A percentile compares a stretch with the other conserved stretches of the same genome.
Evolutionary conservation across 2,113 vertebrate species (phyloP).

Genomic region (Mugil cephalus): DNA sequence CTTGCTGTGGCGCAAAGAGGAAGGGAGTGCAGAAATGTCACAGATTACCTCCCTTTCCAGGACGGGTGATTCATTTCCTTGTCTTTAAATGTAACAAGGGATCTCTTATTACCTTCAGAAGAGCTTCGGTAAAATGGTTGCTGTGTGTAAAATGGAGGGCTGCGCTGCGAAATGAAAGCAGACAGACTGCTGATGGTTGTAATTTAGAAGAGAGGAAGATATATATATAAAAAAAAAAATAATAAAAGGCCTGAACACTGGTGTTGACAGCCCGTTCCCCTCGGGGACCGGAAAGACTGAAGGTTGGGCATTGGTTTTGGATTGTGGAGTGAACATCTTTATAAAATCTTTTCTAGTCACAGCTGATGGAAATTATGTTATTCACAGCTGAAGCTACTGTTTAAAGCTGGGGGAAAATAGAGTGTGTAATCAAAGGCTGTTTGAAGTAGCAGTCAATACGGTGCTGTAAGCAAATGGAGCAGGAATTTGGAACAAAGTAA

Average conservation of each 20-base stretch:
- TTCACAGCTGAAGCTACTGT: neutral
- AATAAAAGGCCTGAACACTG: slow-evolving; percentile 15
- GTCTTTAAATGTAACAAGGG: slow-evolving; percentile 31
- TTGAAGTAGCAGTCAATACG: neutral
- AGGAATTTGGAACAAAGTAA: neutral
- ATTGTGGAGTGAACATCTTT: slow-evolving; percentile 3
- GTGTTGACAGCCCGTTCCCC: slow-evolving; percentile 33
- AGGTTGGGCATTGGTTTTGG: slow-evolving; percentile 20
- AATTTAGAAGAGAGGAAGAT: slow-evolving; percentile 14
- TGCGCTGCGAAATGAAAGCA: slow-evolving; percentile 15
- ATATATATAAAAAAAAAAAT: neutral
- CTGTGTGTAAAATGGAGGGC: slow-evolving; percentile 27
- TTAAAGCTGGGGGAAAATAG: slow-evolving; percentile 6
- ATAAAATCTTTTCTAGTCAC: slow-evolving; percentile 3
- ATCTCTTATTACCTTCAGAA: neutral
- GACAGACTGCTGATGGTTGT: slow-evolving; percentile 34
- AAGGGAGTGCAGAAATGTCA: slow-evolving; percentile 18
- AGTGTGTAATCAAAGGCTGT: neutral
- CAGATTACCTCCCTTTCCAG: slow-evolving; percentile 32
- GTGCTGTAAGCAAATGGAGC: neutral
- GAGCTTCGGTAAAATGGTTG: slow-evolving; percentile 17
- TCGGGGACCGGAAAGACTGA: neutral
- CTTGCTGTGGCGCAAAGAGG: slow-evolving; percentile 10
- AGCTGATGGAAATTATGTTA: neutral
- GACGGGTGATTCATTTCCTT: slow-evolving; percentile 48